Base-by-base conservation (phyloP, 2,113 vertebrate species). In the Tragelaphus imberbis region DNA sequence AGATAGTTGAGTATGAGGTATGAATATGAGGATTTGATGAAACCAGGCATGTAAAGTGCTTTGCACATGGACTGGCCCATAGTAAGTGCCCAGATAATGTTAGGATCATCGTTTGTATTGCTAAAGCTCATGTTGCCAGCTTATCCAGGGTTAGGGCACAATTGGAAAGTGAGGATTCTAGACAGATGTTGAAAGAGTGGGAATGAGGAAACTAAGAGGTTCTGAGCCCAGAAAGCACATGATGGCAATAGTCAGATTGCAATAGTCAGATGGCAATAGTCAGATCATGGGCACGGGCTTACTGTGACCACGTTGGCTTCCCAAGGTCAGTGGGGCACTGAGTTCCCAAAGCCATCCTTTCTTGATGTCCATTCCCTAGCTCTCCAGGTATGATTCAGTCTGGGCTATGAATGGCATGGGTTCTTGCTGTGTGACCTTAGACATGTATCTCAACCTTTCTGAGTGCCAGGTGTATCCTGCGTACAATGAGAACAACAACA, bases 311-410 rank as follows among this genome's bases (percentile, higher is more conserved):
- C 3, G 17, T 25, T 0, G 1, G 17, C 40, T 21, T 12, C 2
- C 1, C 17, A 3, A 49, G 55, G 33, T 49, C 25, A 10, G 23
- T 15, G 4, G 16, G 12, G 16, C 0, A 0, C 17, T 10, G 3
- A 16, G 28, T 5, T 12, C 28, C 80, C 28, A 75, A 53, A 19
- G 27, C 19, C 33, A 17, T 16, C 30, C 0, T 14, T 56, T 36
- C 33, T 55, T 30, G 25, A 13, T 16, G 47, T 30, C 33, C 1
- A 2, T 33, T 58, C 33, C 33, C n/a, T 28, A 4, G 53, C 40
- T 65, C 1, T 11, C 59, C n/a, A 36, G 49, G n/a, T 7, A 23
- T 1, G 0, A 40, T 13, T 6, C 15, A 5, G 15, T 17, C 4
- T 1, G 27, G 30, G 33, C 30, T 40, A 12, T 21, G 33, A 15